phyloP scores from a whole-genome alignment of 2,797 vertebrate genomes.

The Oophaga sylvatica region DNA sequence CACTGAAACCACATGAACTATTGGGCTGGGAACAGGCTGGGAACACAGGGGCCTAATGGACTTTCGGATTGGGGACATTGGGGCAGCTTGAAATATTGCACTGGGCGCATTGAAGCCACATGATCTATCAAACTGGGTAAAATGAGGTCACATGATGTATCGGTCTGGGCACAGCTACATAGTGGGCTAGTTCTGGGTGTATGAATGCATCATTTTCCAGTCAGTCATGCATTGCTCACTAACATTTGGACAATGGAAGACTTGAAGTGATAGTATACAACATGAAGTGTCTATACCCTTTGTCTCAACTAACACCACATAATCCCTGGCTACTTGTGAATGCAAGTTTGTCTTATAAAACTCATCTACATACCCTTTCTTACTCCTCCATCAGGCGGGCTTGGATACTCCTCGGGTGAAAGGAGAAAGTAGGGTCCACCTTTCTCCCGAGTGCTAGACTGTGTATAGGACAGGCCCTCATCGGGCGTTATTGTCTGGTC shows the following conservation, averaged over 20 bases:
- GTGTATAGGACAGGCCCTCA: constrained; percentile 94
- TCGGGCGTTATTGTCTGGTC: constrained; percentile 99
- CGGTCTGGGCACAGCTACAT: not conserved
- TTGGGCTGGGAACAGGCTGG: no score
- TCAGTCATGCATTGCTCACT: not conserved
- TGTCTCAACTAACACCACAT: not conserved
- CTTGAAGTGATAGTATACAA: not conserved
- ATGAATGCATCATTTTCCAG: constrained; percentile 3
- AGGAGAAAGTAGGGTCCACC: constrained; percentile 99
- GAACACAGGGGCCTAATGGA: no score
- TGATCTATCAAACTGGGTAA: no score
- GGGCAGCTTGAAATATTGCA: no score
- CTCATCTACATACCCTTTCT: constrained; percentile 99
- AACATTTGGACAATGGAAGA: not conserved
- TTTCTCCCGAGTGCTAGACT: constrained; percentile 89
- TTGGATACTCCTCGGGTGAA: constrained; percentile 95
- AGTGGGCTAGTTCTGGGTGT: not conserved
- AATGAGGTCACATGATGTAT: not conserved
- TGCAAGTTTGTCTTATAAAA: constrained; percentile 27
- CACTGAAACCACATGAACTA: no score
- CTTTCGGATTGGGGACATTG: no score
- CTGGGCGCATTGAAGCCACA: no score
- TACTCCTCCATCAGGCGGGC: constrained; percentile 95
- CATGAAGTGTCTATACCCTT: not conserved
- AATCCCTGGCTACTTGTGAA: not conserved